phyloP scores from a whole-genome alignment of 2,113 vertebrate species.

The Candoia aspera region DNA sequence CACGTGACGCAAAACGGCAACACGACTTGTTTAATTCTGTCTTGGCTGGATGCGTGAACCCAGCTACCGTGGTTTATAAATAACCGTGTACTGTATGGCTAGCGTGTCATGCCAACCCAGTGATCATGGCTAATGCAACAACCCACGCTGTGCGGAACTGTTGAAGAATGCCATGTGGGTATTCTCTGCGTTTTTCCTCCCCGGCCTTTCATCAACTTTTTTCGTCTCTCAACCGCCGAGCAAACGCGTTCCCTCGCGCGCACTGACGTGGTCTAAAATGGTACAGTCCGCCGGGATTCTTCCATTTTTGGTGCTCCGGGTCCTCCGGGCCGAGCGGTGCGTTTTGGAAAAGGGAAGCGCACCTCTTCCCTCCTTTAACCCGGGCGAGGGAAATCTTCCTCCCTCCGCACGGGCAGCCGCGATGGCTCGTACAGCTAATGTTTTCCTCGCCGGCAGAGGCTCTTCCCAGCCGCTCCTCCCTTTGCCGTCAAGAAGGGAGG shows the following conservation, averaged over 20 bases:
- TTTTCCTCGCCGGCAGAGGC: background rate
- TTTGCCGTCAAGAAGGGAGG: background rate
- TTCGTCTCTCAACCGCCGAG: background rate
- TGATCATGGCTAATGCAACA: background rate
- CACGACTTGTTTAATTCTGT: background rate
- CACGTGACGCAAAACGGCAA: background rate
- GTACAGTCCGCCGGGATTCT: background rate
- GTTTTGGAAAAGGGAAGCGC: background rate
- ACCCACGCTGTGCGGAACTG: background rate
- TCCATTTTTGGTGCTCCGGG: background rate
- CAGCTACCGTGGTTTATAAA: background rate
- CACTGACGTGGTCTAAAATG: background rate
- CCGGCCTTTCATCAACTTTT: background rate
- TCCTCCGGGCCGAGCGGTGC: background rate
- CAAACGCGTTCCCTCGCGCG: background rate
- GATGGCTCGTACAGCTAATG: background rate
- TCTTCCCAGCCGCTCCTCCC: background rate
- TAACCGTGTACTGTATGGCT: background rate
- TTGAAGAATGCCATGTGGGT: background rate
- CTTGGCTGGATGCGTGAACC: background rate
- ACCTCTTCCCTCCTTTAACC: background rate
- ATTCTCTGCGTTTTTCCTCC: background rate
- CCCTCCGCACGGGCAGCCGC: background rate
- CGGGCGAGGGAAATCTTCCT: background rate
- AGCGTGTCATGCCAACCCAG: background rate